phyloP scores from a whole-genome alignment of 1,140 invertebrate genomes.

The Popillia japonica region DNA sequence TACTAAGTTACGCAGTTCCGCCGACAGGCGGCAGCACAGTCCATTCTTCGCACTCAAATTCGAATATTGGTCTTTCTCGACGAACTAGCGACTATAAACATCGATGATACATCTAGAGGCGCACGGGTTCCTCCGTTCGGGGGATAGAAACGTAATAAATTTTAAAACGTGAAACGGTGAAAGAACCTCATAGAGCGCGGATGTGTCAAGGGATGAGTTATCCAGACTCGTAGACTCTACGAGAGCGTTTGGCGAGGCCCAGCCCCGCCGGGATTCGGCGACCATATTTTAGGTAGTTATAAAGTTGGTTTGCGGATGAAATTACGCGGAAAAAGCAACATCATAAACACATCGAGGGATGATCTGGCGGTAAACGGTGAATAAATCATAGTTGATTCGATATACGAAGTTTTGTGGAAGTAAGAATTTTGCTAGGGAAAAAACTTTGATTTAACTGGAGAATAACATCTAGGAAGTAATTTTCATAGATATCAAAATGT shows the following conservation, averaged over 20 bases:
- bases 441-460: neutral
- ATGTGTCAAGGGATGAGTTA: neutral
- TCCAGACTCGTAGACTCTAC: neutral
- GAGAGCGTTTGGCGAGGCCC: neutral
- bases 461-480: no score
- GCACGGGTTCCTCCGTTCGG: neutral
- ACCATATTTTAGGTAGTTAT: constrained; percentile 52
- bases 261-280: constrained; percentile 35
- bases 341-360: constrained; percentile 52
- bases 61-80: neutral
- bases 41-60: constrained; percentile 5
- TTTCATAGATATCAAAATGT: no score
- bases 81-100: neutral
- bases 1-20: neutral
- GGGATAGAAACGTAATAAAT: constrained; percentile 21
- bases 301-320: constrained; percentile 51
- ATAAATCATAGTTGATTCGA: constrained; percentile 31
- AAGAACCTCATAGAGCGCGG: neutral
- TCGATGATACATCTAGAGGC: constrained; percentile 21
- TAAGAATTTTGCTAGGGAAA: neutral
- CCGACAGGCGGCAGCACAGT: constrained; percentile 8
- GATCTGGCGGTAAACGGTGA: constrained; percentile 49
- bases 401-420: neutral
- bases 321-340: constrained; percentile 54
- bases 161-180: constrained; percentile 13